A percentile compares a stretch with the other conserved stretches of the same genome.
phyloP scores from a whole-genome alignment of 1,140 invertebrate genomes.

The Euwallacea similis region DNA sequence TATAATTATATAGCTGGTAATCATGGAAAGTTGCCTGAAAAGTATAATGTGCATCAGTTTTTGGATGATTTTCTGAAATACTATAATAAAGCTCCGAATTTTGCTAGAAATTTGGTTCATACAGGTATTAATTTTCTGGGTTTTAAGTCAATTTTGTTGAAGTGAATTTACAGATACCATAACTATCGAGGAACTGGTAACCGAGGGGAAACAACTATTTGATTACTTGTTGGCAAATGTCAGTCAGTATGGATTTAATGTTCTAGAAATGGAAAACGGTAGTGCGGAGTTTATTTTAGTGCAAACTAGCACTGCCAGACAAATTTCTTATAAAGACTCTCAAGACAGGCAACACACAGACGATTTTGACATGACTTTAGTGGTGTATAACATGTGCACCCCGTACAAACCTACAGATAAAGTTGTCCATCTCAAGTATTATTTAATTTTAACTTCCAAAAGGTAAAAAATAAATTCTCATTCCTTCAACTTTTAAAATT shows the following conservation, averaged over 20 bases:
- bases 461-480: constrained; percentile 47
- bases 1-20: constrained; percentile 70
- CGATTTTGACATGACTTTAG: constrained; percentile 71
- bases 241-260: constrained; percentile 70
- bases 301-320: constrained; percentile 61
- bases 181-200: constrained; percentile 63
- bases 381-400: constrained; percentile 64
- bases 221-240: constrained; percentile 74
- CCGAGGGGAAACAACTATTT: constrained; percentile 69
- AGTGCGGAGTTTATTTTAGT: constrained; percentile 64
- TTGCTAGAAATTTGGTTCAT: constrained; percentile 76
- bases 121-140: constrained; percentile 58
- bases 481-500: not conserved
- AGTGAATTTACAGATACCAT: constrained; percentile 59
- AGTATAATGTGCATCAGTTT: constrained; percentile 77
- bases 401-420: constrained; percentile 52
- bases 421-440: constrained; percentile 70
- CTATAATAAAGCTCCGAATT: constrained; percentile 82
- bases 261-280: constrained; percentile 65
- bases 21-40: constrained; percentile 61
- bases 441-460: constrained; percentile 68
- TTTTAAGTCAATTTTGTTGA: not conserved
- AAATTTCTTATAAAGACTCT: constrained; percentile 63
- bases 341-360: constrained; percentile 66
- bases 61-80: constrained; percentile 83